Conservation (phyloP, 1,140 invertebrate genomes). For the Brachionus manjavacas region DNA sequence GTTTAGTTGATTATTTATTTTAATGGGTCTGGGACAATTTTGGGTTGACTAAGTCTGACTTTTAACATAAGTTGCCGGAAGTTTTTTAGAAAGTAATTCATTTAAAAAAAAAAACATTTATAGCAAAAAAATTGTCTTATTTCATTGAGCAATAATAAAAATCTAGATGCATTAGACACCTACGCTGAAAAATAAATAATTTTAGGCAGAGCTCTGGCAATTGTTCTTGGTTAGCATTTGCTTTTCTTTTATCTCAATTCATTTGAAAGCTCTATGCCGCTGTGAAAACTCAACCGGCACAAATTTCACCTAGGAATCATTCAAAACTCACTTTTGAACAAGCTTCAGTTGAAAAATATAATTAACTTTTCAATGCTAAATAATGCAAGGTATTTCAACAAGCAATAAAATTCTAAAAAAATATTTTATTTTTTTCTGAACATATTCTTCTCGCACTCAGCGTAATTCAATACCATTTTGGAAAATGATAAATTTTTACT, state of each 20-base stretch:
- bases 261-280: background rate
- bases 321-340: background rate
- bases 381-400: conserved; percentile 3
- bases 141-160: background rate
- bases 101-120: background rate
- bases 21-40: background rate
- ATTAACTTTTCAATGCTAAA: background rate
- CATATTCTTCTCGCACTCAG: background rate
- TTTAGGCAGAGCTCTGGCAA: background rate
- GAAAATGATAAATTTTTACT: background rate
- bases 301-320: background rate
- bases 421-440: background rate
- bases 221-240: background rate
- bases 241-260: background rate
- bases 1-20: background rate
- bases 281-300: background rate
- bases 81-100: background rate
- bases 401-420: background rate
- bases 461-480: background rate
- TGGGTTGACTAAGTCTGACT: background rate
- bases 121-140: background rate
- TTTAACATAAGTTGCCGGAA: background rate
- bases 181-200: background rate
- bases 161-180: background rate
- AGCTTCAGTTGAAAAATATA: background rate